Conservation (phyloP, 2,888 invertebrate genomes). For the Sycophila texana region DNA sequence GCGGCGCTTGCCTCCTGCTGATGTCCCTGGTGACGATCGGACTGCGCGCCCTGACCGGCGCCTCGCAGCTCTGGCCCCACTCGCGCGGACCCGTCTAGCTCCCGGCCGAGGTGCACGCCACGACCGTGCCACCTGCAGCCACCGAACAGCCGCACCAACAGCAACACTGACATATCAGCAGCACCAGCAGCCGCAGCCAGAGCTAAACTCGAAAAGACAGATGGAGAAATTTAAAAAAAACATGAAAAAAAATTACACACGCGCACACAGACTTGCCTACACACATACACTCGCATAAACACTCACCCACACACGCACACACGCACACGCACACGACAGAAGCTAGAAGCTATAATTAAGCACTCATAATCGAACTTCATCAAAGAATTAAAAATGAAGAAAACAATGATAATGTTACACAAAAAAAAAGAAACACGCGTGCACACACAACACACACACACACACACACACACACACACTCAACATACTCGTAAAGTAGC, state of each 20-base stretch:
- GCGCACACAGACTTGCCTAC: not conserved
- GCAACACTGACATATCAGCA: conserved; percentile 44
- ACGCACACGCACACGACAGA: not conserved
- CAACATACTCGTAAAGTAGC: not conserved
- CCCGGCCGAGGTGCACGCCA: conserved; percentile 51
- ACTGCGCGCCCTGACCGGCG: conserved; percentile 37
- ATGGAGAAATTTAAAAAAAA: not conserved
- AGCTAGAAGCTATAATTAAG: not conserved
- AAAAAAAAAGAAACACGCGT: too few relatives aligned
- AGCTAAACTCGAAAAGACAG: not conserved
- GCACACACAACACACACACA: not conserved
- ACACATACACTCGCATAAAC: not conserved
- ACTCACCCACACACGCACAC: not conserved
- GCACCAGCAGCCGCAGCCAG: conserved; percentile 11
- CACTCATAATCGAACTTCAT: not conserved
- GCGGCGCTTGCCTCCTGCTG: conserved; percentile 62
- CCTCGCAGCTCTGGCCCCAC: conserved; percentile 51
- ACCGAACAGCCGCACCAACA: conserved; percentile 9
- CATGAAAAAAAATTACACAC: not conserved
- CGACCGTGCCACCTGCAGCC: conserved; percentile 21
- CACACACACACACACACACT: not conserved
- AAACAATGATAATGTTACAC: too few relatives aligned
- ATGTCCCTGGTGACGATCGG: conserved; percentile 57
- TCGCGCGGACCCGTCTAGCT: conserved; percentile 66
- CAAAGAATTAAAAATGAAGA: not conserved